Conservation (phyloP, 2,888 invertebrate genomes). For the Dicyrtoma fusca region DNA sequence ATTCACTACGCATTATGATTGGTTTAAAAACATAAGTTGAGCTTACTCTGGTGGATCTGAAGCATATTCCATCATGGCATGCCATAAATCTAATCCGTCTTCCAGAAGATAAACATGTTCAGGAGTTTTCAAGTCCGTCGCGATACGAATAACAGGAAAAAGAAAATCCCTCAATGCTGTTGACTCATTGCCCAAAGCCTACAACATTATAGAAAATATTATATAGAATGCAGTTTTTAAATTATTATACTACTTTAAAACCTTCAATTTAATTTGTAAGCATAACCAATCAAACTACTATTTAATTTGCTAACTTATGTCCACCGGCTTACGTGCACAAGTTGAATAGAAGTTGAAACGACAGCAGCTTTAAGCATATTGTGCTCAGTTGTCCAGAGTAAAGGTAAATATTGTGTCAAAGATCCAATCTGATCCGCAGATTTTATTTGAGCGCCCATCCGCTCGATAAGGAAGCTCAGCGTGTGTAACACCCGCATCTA, state of each 20-base stretch:
- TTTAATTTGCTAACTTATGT: too few relatives aligned
- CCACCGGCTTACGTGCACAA: constrained; percentile 75
- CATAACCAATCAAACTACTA: constrained; percentile 1
- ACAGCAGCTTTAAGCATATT: constrained; percentile 91
- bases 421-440: constrained; percentile 67
- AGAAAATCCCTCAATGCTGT: constrained; percentile 64
- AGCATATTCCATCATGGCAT: constrained; percentile 77
- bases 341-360: constrained; percentile 80
- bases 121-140: constrained; percentile 76
- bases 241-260: neutral
- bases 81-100: constrained; percentile 90
- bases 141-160: constrained; percentile 69
- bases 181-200: constrained; percentile 64
- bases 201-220: constrained; percentile 40
- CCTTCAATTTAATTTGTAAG: neutral
- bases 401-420: constrained; percentile 80
- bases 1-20: constrained; percentile 58
- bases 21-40: neutral
- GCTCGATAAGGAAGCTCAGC: constrained; percentile 84
- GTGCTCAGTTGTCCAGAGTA: constrained; percentile 83
- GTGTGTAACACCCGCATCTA: constrained; percentile 89
- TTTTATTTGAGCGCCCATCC: constrained; percentile 76
- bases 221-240: neutral
- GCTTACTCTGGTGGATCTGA: constrained; percentile 61
- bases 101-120: constrained; percentile 85